Percentiles rank a stretch among this genome's conserved stretches.
These are phyloP conservation scores for Drepana arcuata DNA, from an alignment of 1,140 invertebrate species.

Conservation along the genomic window DNA sequence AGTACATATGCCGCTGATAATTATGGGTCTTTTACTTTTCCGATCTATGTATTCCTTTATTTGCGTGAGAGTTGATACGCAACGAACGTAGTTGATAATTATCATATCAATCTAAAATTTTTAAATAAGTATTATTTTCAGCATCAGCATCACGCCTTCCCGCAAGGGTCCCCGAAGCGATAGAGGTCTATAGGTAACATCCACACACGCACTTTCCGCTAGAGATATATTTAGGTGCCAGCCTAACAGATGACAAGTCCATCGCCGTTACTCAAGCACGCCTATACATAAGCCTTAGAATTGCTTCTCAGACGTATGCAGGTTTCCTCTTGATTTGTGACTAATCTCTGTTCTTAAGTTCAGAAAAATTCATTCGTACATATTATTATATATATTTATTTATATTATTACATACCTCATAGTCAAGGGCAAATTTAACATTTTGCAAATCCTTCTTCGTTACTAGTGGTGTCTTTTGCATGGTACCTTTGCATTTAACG, in stretches of 20 bases:
- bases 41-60: slow-evolving; percentile 28
- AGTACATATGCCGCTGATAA: slow-evolving; percentile 32
- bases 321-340: no score
- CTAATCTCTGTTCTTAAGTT: no score
- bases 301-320: no score
- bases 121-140: not conserved
- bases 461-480: slow-evolving; percentile 19
- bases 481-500: slow-evolving; percentile 22
- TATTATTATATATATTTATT: not conserved
- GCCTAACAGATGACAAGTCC: no score
- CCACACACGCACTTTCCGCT: not conserved
- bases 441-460: slow-evolving; percentile 31
- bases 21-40: slow-evolving; percentile 25
- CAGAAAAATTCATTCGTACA: not conserved
- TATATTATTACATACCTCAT: slow-evolving; percentile 24
- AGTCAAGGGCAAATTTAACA: slow-evolving; percentile 34
- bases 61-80: slow-evolving; percentile 20
- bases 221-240: not conserved
- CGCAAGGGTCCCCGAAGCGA: not conserved
- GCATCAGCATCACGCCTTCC: not conserved
- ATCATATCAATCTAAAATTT: slow-evolving; percentile 33
- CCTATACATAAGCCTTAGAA: no score
- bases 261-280: no score
- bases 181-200: not conserved
- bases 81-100: slow-evolving; percentile 29